These are phyloP conservation scores for Mycalesis mineus DNA, from an alignment of 2,888 invertebrate genomes.

Conservation along the genomic window DNA sequence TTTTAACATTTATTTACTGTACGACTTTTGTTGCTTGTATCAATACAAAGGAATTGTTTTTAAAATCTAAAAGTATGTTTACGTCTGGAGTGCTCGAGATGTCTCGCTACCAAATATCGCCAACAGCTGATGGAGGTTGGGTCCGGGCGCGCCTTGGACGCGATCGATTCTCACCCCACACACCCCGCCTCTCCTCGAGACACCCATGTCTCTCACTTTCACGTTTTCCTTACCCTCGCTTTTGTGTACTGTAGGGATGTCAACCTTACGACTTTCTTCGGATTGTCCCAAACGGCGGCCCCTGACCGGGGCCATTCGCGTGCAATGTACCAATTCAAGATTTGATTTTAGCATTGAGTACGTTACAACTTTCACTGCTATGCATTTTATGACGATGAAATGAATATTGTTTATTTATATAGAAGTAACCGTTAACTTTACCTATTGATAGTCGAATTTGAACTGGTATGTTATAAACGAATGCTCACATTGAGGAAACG, in stretches of 20 bases:
- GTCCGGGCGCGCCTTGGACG: conserved; percentile 43
- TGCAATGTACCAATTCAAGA: too few species aligned
- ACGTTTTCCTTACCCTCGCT: conserved; percentile 65
- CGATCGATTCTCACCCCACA: conserved; percentile 66
- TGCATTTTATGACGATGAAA: too few species aligned
- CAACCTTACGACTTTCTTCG: not conserved
- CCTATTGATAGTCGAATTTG: too few species aligned
- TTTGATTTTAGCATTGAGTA: too few species aligned
- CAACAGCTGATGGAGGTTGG: conserved; percentile 67
- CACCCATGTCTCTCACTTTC: conserved; percentile 63
- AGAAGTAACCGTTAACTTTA: too few species aligned
- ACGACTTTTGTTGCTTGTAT: too few species aligned
- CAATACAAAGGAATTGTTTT: not conserved
- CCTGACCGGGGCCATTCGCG: not conserved
- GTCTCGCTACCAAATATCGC: conserved; percentile 41
- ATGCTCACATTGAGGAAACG: too few species aligned
- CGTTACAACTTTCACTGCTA: too few species aligned
- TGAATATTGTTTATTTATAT: too few species aligned
- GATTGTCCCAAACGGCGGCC: not conserved
- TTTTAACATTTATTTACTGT: too few species aligned
- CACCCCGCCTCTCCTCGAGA: conserved; percentile 39
- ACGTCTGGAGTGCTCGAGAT: conserved; percentile 15
- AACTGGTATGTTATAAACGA: too few species aligned
- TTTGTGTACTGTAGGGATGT: conserved; percentile 20
- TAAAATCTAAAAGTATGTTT: not conserved